Evolutionary conservation across 2,888 invertebrate genomes (phyloP), one percentile per base, ranked within the genome.

Genomic region (Oscheius sp.): DNA sequence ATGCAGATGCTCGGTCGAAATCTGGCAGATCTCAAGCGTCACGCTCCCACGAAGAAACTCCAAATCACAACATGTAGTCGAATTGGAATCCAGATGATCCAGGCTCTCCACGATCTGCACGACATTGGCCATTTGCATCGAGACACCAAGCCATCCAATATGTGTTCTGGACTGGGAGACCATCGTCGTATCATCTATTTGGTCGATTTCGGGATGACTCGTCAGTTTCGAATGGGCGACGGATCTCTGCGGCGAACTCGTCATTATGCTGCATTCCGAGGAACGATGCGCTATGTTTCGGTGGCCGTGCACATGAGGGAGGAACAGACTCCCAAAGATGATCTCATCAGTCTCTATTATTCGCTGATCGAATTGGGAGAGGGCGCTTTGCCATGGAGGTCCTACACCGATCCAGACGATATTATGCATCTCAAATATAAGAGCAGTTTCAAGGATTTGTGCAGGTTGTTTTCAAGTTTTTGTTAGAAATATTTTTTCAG

Each of bases 1-100:
- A 84, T 84, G 84, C 82, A 84, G 71, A 67, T 82, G 53, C 72
- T 84, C 17, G 85, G 85, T 17, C 42, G 64, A 37, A 84, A 84
- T 70, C 65, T 84, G 20, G 72, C 73, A 5, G 84, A 84, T 20
- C 46, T 84, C 31, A 73, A 85, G 34, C 76, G 75, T 46, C 58
- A 65, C n/a, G 75, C 69, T 37, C 72, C 42, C 33, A 66, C 27
- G 6, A 67, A 73, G 25, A 65, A 70, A 15, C 74, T 83, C 17
- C 48, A 72, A 17, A 66, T 74, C 33, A 25, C 31, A 8, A 78
- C 82, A 50, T 58, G 69, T 0, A 53, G 73, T 37, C 65, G 77
- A 17, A 69, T 82, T 25, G 85, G 79, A 15, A 58, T 75, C 53
- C 84, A 85, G 68, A 66, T 74, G 39, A 50, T 80, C 20, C 74